Conservation (phyloP, 2,888 invertebrate species). For the Drosophila tripunctata region DNA sequence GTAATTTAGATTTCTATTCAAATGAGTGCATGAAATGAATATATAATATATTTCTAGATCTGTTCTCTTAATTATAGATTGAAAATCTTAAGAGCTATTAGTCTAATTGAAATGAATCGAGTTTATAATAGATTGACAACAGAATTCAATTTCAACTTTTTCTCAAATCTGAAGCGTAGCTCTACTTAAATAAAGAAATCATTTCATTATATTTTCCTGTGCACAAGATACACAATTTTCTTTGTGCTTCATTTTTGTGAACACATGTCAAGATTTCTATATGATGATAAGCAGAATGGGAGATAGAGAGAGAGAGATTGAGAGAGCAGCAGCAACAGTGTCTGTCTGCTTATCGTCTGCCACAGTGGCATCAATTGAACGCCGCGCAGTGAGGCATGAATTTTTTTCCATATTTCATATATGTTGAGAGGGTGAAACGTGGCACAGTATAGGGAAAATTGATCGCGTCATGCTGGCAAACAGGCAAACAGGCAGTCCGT, state of each 20-base stretch:
- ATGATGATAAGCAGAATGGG: no score
- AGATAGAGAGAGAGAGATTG: no score
- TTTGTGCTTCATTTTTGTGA: neutral
- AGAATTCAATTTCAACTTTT: no score
- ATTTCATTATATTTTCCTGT: conserved; percentile 3
- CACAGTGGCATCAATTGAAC: conserved; percentile 70
- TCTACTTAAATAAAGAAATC: neutral
- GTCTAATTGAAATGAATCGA: no score
- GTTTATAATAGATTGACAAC: neutral
- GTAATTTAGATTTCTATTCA: no score
- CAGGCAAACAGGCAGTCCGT: no score
- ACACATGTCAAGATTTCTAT: conserved; percentile 45
- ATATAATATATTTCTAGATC: no score
- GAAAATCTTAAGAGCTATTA: no score
- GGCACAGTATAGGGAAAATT: conserved; percentile 6
- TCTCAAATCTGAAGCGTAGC: no score
- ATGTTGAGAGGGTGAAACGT: neutral
- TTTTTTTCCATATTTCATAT: conserved; percentile 50
- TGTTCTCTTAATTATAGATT: no score
- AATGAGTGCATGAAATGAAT: no score
- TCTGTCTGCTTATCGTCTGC: conserved; percentile 33
- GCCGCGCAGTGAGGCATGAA: conserved; percentile 62
- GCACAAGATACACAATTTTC: neutral
- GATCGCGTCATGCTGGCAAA: conserved; percentile 39
- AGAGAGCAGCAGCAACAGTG: conserved; percentile 4